Percentiles rank a stretch among this genome's conserved stretches.
Conservation (phyloP, 2,797 vertebrate species). For the Sebastes itinus region DNA sequence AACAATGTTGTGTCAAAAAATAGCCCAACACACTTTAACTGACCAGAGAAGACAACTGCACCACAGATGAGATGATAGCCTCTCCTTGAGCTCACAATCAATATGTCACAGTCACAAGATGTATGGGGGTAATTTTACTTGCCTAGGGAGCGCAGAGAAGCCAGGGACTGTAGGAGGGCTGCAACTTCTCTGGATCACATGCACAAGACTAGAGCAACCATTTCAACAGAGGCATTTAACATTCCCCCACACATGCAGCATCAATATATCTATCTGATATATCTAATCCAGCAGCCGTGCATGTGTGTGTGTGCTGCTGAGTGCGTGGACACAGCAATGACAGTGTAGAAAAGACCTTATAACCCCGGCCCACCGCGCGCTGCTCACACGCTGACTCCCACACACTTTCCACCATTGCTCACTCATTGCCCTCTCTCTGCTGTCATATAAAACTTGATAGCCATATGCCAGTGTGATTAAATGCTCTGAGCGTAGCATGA, state of each 20-base stretch:
- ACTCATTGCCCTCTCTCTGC: constrained; percentile 33
- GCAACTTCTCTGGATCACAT: constrained; percentile 9
- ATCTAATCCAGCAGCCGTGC: not conserved
- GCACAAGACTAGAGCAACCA: not conserved
- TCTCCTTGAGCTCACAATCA: constrained; percentile 62
- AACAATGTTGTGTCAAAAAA: constrained; percentile 32
- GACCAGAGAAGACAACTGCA: constrained; percentile 43
- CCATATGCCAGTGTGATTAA: constrained; percentile 37
- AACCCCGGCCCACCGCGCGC: constrained; percentile 64
- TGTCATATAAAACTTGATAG: constrained; percentile 37
- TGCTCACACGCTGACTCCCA: constrained; percentile 60
- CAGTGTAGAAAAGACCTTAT: constrained; percentile 58
- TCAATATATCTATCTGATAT: not conserved
- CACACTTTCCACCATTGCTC: constrained; percentile 54
- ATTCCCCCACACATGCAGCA: not conserved
- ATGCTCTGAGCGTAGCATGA: constrained; percentile 2
- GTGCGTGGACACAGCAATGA: constrained; percentile 62
- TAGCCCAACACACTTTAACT: constrained; percentile 27
- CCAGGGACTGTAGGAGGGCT: constrained; percentile 33
- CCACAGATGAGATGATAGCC: constrained; percentile 57
- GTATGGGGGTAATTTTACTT: constrained; percentile 69
- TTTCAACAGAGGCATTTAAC: not conserved
- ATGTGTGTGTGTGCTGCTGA: constrained; percentile 4
- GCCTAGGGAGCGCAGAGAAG: constrained; percentile 31
- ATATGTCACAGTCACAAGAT: constrained; percentile 70